Conservation (phyloP, 2,888 invertebrate species). For the Hybos culiciformis region DNA sequence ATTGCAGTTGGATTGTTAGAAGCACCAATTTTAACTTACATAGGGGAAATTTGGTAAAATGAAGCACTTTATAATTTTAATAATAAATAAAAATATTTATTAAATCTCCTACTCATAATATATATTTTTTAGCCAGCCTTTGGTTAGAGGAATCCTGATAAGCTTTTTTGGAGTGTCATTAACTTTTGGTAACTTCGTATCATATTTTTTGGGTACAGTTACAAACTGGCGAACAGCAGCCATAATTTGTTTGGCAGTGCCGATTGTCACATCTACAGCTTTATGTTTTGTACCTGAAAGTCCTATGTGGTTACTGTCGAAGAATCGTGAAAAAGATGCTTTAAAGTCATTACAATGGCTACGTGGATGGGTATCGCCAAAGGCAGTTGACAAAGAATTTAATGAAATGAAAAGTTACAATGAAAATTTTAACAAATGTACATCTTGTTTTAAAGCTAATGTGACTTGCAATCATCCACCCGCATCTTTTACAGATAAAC, state of each 20-base stretch:
- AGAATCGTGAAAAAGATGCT: conserved; percentile 42
- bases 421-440: conserved; percentile 14
- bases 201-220: conserved; percentile 40
- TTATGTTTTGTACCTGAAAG: conserved; percentile 45
- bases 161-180: conserved; percentile 36
- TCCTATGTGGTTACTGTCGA: conserved; percentile 45
- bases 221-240: conserved; percentile 43
- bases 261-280: conserved; percentile 38
- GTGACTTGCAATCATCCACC: conserved; percentile 23
- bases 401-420: conserved; percentile 15
- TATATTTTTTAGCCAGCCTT: conserved; percentile 35
- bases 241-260: conserved; percentile 38
- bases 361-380: conserved; percentile 30
- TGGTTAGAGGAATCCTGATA: conserved; percentile 40
- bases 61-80: background rate
- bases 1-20: conserved; percentile 48
- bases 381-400: conserved; percentile 17
- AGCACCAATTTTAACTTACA: conserved; percentile 45
- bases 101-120: no score
- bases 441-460: conserved; percentile 13
- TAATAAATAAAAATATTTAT: no score
- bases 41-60: conserved; percentile 42
- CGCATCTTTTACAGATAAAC: conserved; percentile 20
- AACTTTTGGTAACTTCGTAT: conserved; percentile 39
- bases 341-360: conserved; percentile 40